A percentile compares a stretch with the other conserved stretches of the same genome.
Evolutionary conservation across 2,888 invertebrate species (phyloP).

Genomic region (Flexamia atlantica): DNA sequence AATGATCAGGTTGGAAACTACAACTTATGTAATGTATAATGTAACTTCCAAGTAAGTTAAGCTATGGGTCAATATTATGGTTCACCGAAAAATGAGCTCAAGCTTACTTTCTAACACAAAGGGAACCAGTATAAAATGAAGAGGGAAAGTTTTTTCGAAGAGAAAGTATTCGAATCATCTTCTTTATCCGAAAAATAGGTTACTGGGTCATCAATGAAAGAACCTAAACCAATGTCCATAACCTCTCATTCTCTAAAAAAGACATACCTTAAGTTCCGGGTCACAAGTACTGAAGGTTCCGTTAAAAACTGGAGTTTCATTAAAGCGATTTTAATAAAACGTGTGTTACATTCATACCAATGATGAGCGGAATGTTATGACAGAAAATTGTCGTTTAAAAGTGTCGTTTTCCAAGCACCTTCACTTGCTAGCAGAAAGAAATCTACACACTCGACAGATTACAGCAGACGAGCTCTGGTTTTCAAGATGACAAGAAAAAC

Average conservation of each 20-base stretch:
- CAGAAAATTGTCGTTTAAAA: background rate
- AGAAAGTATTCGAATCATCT: slow-evolving; percentile 42
- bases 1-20: no score
- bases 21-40: no score
- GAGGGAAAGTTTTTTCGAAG: background rate
- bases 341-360: background rate
- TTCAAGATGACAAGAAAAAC: no score
- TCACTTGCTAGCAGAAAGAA: background rate
- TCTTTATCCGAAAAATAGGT: slow-evolving; percentile 33
- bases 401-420: background rate
- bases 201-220: slow-evolving; percentile 34
- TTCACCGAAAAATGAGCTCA: background rate
- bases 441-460: background rate
- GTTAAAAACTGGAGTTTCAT: slow-evolving; percentile 46
- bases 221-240: slow-evolving; percentile 33
- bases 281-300: slow-evolving; percentile 35
- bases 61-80: no score
- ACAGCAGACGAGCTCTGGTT: background rate
- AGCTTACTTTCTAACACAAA: slow-evolving; percentile 26
- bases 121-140: background rate
- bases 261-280: slow-evolving; percentile 38
- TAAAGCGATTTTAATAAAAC: slow-evolving; percentile 15
- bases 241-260: background rate
- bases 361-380: background rate
- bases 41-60: no score